These are phyloP conservation scores for Molossus molossus DNA, from an alignment of 2,797 vertebrate species.

Conservation along the genomic window DNA sequence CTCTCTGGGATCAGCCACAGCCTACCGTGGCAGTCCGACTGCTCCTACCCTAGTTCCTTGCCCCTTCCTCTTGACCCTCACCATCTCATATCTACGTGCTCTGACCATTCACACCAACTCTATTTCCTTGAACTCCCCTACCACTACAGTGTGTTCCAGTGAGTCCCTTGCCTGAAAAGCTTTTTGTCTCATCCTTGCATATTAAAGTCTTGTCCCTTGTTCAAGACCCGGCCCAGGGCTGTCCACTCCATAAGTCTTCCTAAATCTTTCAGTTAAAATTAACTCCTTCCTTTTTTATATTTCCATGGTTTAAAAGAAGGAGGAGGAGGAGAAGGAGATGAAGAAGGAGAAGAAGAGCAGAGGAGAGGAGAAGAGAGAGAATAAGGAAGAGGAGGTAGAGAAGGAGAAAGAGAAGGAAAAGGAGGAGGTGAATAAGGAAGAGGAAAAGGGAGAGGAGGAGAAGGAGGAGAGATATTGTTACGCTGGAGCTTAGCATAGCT, in stretches of 20 bases:
- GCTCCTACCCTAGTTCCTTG: background rate
- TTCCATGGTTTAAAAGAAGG: constrained; percentile 19
- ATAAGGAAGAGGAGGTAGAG: fast-evolving
- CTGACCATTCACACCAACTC: background rate
- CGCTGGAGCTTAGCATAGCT: background rate
- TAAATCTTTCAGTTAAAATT: constrained; percentile 50
- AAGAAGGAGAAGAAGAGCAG: too few relatives aligned
- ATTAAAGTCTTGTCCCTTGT: background rate
- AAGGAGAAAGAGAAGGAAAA: background rate
- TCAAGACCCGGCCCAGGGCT: background rate
- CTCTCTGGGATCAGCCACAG: background rate
- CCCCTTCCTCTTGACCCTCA: background rate
- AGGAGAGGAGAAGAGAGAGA: background rate
- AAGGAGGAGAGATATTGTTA: background rate
- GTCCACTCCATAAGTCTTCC: background rate
- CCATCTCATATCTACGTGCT: background rate
- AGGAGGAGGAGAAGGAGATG: background rate
- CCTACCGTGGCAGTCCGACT: background rate
- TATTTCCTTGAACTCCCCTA: background rate
- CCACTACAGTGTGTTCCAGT: background rate
- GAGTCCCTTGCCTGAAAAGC: background rate
- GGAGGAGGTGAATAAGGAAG: background rate
- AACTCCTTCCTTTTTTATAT: background rate
- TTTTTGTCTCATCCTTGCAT: background rate
- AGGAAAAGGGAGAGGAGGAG: background rate